These are phyloP conservation scores for Protonemura montana DNA, from an alignment of 2,888 invertebrate genomes.

Conservation along the genomic window DNA sequence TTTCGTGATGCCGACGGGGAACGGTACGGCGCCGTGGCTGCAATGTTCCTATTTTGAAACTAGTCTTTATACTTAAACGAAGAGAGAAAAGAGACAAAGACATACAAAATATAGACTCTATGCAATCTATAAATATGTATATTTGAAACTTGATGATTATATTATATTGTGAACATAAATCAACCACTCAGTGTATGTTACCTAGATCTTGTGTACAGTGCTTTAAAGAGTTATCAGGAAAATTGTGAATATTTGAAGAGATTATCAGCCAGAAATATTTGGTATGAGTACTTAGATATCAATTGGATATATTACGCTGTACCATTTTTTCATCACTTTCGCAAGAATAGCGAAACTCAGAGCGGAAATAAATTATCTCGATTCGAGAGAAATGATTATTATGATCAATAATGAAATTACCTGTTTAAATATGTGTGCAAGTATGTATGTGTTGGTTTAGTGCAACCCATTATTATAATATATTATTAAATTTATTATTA, in stretches of 20 bases:
- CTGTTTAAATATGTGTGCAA: constrained; percentile 28
- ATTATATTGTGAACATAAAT: constrained; percentile 33
- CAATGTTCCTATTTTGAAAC: constrained; percentile 65
- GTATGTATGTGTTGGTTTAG: constrained; percentile 24
- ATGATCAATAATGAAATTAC: constrained; percentile 23
- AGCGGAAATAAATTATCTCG: neutral
- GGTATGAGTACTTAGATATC: neutral
- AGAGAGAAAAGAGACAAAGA: constrained; percentile 43
- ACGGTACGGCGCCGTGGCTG: constrained; percentile 51
- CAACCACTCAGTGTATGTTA: constrained; percentile 30
- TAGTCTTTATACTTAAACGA: constrained; percentile 55
- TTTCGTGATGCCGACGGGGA: constrained; percentile 39
- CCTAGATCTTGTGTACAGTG: constrained; percentile 32
- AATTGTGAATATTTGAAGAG: neutral
- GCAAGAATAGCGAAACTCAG: neutral
- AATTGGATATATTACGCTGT: constrained; percentile 10
- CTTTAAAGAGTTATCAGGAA: constrained; percentile 19
- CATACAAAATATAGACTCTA: constrained; percentile 34
- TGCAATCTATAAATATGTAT: constrained; percentile 40
- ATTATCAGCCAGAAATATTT: neutral
- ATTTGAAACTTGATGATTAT: constrained; percentile 25
- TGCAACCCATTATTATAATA: constrained; percentile 22
- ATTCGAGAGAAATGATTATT: constrained; percentile 18
- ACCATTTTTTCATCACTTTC: neutral
- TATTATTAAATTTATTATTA: constrained; percentile 26